These are phyloP conservation scores for Rhaphigaster nebulosa DNA, from an alignment of 2,888 invertebrate genomes.

Conservation along the genomic window DNA sequence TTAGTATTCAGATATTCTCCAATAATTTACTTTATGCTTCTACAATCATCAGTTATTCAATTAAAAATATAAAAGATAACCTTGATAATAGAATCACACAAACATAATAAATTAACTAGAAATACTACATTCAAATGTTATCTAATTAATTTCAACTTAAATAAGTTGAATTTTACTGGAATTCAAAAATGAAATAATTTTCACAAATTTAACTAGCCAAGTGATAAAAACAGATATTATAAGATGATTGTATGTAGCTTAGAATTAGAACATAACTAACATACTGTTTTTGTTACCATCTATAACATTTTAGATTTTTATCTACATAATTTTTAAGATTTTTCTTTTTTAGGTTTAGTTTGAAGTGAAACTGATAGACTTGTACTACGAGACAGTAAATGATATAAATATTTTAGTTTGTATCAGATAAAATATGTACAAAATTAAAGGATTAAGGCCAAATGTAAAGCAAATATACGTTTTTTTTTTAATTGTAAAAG, in stretches of 20 bases:
- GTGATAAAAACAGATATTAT: background rate
- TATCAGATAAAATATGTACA: background rate
- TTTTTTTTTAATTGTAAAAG: background rate
- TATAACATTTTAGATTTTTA: background rate
- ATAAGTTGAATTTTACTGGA: background rate
- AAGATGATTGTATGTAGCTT: background rate
- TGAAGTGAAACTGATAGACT: background rate
- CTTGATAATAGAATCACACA: background rate
- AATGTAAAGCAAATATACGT: background rate
- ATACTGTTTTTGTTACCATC: background rate
- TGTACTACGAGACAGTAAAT: background rate
- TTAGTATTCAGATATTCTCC: background rate
- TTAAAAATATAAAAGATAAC: background rate
- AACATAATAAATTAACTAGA: background rate
- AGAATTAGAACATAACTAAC: background rate
- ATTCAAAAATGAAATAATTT: background rate
- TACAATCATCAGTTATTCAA: conserved; percentile 8
- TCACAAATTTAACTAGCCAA: background rate
- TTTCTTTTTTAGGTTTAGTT: conserved; percentile 12
- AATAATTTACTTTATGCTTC: background rate
- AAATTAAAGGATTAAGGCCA: background rate
- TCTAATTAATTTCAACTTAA: background rate
- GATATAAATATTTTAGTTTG: background rate
- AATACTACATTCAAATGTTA: background rate
- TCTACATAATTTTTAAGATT: background rate